Evolutionary conservation across 2,113 vertebrate genomes (phyloP), one percentile per base, ranked within the genome.

Genomic region (Epinephelus fuscoguttatus): DNA sequence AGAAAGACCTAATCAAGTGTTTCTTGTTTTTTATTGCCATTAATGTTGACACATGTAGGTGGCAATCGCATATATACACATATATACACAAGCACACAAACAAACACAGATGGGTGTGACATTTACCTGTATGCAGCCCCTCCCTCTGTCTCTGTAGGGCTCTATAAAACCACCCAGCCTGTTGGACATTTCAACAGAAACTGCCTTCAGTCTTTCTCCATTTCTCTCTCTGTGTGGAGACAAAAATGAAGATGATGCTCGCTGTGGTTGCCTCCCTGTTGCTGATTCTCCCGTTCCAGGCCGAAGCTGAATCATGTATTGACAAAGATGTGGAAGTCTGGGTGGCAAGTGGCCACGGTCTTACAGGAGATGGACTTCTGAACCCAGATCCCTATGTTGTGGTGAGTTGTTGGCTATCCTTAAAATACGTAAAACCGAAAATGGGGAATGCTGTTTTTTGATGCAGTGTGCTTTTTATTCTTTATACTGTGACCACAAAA

Each of bases 331-430:
- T 73, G 19, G 15, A 25, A 0, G 52, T 59, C 2, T 40, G 27
- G 25, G 27, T 67, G 25, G 1, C 12, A 4, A 40, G 27, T 6
- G 76, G 56, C n/a, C 3, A 50, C 1, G 14, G 3, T 5, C 53
- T 68, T 17, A 10, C 13, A 23, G 56, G 76, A 0, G 55, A 70
- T 14, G 56, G 55, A 50, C 21, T 25, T 2, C 0, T 3, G 0
- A 0, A 23, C 21, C 55, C 70, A 14, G 27, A 25, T 37, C 6
- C 61, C 19, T 66, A 59, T 50, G 45, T 81, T 42, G 1, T 17
- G 70, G 70, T 81, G 52, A 81, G 79, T 68, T 50, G 11, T 53
- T 47, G 40, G 25, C 25, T 37, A 42, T 42, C 23, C 13, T 63
- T 3, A 33, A 14, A 13, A 33, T 64, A 64, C 15, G 6, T 11